phyloP scores from a whole-genome alignment of 2,888 invertebrate genomes.

The Leucozona laternaria region DNA sequence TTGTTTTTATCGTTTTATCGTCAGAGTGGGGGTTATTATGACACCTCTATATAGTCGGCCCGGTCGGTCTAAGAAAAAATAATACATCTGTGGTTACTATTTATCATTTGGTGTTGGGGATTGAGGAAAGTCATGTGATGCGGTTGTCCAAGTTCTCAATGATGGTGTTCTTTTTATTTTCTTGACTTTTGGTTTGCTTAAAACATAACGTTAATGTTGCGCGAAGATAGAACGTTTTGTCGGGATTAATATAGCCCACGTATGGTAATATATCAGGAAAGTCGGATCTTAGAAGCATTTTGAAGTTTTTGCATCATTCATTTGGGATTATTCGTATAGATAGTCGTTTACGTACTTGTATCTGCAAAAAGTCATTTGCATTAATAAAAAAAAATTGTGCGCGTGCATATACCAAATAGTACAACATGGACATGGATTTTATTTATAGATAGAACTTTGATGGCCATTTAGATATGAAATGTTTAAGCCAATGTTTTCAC shows the following conservation, averaged over 20 bases:
- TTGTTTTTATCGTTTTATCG: conserved; percentile 7
- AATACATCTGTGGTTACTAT: conserved; percentile 57
- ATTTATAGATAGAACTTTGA: conserved; percentile 31
- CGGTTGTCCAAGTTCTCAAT: conserved; percentile 61
- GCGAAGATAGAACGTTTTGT: conserved; percentile 53
- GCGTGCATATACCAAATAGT: background rate
- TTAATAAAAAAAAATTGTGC: conserved; percentile 4
- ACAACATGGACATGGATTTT: background rate
- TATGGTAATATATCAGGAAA: conserved; percentile 68
- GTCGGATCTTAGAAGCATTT: conserved; percentile 70
- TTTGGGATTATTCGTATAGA: conserved; percentile 46
- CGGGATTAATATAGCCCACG: conserved; percentile 64
- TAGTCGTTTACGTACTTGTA: background rate
- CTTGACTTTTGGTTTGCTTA: background rate
- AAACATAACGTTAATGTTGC: conserved; percentile 42
- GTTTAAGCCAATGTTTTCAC: conserved; percentile 4
- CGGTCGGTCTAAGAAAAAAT: conserved; percentile 40
- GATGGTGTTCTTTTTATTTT: conserved; percentile 4
- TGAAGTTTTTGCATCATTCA: conserved; percentile 63
- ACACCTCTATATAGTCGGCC: conserved; percentile 63
- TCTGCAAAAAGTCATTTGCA: conserved; percentile 19
- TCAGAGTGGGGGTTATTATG: conserved; percentile 58
- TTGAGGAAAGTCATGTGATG: conserved; percentile 41
- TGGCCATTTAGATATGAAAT: conserved; percentile 29
- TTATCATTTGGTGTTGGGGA: conserved; percentile 51